Evolutionary conservation across 2,113 vertebrate genomes (phyloP), one percentile per base, ranked within the genome.

Genomic region (Apodemus sylvaticus): DNA sequence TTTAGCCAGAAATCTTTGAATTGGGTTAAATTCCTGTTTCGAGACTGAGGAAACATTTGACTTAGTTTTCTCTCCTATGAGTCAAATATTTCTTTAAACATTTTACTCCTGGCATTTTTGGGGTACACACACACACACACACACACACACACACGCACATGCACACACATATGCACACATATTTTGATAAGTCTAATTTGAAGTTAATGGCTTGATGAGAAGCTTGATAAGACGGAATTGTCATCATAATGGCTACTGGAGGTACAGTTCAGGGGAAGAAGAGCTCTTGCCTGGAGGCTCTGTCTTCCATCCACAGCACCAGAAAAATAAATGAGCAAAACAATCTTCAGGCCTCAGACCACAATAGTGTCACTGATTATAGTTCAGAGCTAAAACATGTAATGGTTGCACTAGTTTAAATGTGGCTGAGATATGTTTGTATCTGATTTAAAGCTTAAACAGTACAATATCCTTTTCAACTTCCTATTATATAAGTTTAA

Each of bases 21-120:
- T 70, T 89, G 36, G 4, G 34, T 92, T 90, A 66, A 79, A 85
- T 95, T 94, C 87, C 17, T 94, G 86, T 34, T 85, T 94, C 19
- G 58, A 70, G 34, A 51, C 5, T 88, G 29, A 20, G 45, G 68
- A 95, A 92, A 81, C 53, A 68, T 71, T 95, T 89, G 4, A 89
- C 66, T 79, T 88, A 48, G 10, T 88, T 90, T 92, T 48, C 22
- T 71, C 60, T 39, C 12, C 90, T 95, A 48, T 7, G n/a, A 64
- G 22, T 70, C 89, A 93, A 95, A 96, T 79, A 93, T 11, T 96
- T 77, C 45, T 36, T 90, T 71, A 79, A 89, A 36, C 1, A 36
- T 88, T 95, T 90, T 78, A 3, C 82, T 70, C 12, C 20, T 71
- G 4, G 45, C 68, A 66, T 85, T 74, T 66, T 12, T 66, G 36